phyloP scores from a whole-genome alignment of 2,888 invertebrate species.

The Baccha elongata region DNA sequence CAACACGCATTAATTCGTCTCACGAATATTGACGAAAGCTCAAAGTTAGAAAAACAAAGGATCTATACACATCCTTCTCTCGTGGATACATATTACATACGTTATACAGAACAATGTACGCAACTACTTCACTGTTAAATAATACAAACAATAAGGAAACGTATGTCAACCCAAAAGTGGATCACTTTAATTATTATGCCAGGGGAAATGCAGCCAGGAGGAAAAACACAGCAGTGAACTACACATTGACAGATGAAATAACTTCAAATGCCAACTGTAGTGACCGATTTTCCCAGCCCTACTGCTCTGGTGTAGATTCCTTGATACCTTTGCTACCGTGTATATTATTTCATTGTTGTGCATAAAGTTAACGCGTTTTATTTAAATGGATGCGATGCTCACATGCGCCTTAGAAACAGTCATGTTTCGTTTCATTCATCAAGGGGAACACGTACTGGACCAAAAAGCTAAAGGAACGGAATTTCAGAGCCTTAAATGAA shows the following conservation, averaged over 20 bases:
- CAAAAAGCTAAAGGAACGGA: constrained; percentile 4
- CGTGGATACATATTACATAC: too few species aligned
- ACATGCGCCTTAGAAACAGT: constrained; percentile 49
- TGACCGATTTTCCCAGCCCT: constrained; percentile 67
- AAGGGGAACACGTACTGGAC: constrained; percentile 39
- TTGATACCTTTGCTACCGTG: constrained; percentile 42
- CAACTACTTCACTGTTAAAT: constrained; percentile 48
- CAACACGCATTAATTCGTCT: background rate
- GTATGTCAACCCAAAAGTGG: constrained; percentile 41
- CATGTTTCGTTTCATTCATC: background rate
- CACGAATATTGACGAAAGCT: constrained; percentile 25
- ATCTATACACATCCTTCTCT: background rate
- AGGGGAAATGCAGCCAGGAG: constrained; percentile 48
- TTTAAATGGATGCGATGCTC: constrained; percentile 41
- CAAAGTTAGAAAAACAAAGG: constrained; percentile 21
- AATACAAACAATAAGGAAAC: constrained; percentile 68
- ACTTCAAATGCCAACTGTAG: constrained; percentile 59
- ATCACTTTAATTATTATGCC: constrained; percentile 53
- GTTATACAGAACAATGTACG: constrained; percentile 12
- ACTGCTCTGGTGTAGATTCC: constrained; percentile 46
- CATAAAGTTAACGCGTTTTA: constrained; percentile 51
- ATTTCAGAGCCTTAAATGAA: constrained; percentile 31
- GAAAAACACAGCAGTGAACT: constrained; percentile 39
- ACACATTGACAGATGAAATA: constrained; percentile 38
- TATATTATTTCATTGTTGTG: constrained; percentile 58